A percentile compares a stretch with the other conserved stretches of the same genome.
These are phyloP conservation scores for Scaptomyza tumidula DNA, from an alignment of 2,888 invertebrate genomes.

Conservation along the genomic window DNA sequence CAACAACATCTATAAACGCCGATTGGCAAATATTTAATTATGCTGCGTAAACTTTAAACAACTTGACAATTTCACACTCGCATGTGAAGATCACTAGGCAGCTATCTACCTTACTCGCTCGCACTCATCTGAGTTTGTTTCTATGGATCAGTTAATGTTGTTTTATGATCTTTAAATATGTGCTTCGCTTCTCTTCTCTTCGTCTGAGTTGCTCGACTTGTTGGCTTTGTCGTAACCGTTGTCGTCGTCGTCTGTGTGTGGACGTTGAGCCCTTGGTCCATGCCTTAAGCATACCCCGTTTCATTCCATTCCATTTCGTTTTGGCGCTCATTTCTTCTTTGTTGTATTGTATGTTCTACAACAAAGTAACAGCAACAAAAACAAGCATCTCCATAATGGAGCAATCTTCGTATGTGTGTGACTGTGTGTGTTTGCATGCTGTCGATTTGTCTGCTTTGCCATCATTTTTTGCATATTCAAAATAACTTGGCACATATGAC, in stretches of 20 bases:
- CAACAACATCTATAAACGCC: conserved; percentile 75
- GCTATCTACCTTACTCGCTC: conserved; percentile 10
- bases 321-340: conserved; percentile 17
- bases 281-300: conserved; percentile 8
- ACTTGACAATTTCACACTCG: conserved; percentile 80
- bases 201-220: conserved; percentile 65
- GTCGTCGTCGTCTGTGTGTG: conserved; percentile 17
- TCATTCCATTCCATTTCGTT: conserved; percentile 27
- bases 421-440: neutral
- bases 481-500: conserved; percentile 77
- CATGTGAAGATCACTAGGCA: conserved; percentile 66
- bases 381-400: conserved; percentile 58
- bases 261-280: conserved; percentile 62
- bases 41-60: conserved; percentile 80
- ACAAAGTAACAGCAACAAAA: conserved; percentile 72
- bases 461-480: conserved; percentile 78
- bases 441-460: conserved; percentile 46
- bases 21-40: conserved; percentile 79
- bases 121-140: conserved; percentile 10
- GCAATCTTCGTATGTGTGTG: conserved; percentile 54
- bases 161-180: conserved; percentile 79
- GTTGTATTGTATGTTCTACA: conserved; percentile 64
- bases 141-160: conserved; percentile 64
- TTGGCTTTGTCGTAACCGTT: conserved; percentile 69
- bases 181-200: conserved; percentile 28